Evolutionary conservation across 30 jellyfish, hydroid and myxozoan species (phyloP).

Genomic region (Turritopsis dohrnii): DNA sequence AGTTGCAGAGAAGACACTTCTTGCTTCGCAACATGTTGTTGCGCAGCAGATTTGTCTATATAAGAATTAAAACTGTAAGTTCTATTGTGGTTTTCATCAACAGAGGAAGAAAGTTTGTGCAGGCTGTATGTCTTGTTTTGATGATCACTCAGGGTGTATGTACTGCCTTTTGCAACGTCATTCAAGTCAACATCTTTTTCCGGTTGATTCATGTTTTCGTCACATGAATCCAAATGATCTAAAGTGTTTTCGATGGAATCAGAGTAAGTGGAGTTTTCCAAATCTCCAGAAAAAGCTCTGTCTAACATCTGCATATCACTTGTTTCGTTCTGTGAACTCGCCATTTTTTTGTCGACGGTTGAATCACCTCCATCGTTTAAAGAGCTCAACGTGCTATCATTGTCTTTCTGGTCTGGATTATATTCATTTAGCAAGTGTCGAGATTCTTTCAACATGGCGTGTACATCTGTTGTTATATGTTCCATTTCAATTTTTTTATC

Average conservation of each 20-base stretch:
- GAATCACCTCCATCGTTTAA: neutral
- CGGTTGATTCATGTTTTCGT: neutral
- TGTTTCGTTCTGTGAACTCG: neutral
- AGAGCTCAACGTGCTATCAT: neutral
- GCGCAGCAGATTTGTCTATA: neutral
- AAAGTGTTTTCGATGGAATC: neutral
- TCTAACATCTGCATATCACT: neutral
- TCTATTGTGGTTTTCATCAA: slow-evolving; percentile 27
- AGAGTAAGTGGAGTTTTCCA: neutral
- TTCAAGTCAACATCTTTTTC: neutral
- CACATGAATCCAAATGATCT: neutral
- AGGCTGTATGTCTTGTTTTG: neutral
- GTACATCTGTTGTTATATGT: neutral
- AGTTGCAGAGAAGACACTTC: neutral
- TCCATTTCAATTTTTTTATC: neutral
- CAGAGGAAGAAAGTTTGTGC: neutral
- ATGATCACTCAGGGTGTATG: neutral
- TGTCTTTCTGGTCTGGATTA: neutral
- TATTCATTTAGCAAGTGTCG: neutral
- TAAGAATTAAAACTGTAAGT: neutral
- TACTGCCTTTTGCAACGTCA: neutral
- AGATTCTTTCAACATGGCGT: neutral
- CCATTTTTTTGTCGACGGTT: neutral
- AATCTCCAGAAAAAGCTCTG: neutral
- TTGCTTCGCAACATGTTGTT: neutral